These are phyloP conservation scores for Paramormyrops hopkinsi DNA, from an alignment of 2,797 vertebrate genomes.

Conservation along the genomic window DNA sequence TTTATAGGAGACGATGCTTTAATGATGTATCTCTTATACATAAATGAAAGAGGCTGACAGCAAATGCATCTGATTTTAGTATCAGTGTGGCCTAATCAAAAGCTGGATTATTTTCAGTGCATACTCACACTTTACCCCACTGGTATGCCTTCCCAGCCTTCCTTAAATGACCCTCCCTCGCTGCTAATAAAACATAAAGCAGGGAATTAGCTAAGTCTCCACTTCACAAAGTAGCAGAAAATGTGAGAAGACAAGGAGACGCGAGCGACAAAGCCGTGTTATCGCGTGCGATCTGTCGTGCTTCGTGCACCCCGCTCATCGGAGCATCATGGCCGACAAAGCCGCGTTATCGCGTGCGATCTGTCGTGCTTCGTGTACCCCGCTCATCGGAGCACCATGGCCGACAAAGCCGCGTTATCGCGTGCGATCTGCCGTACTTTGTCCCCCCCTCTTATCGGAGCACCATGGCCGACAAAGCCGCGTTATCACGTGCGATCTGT, in stretches of 20 bases:
- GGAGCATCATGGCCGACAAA: conserved; percentile 17
- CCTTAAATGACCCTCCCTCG: conserved; percentile 43
- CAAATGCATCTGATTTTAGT: background rate
- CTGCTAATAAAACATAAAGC: conserved; percentile 53
- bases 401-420: conserved; percentile 48
- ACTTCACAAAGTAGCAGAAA: conserved; percentile 36
- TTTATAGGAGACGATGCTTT: background rate
- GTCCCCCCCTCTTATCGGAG: conserved; percentile 49
- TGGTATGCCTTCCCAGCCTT: background rate
- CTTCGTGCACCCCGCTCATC: too few relatives aligned
- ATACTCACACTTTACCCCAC: conserved; percentile 51
- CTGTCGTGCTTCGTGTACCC: conserved; percentile 50
- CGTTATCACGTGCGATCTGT: conserved; percentile 41
- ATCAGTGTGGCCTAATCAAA: conserved; percentile 45
- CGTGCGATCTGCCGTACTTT: conserved; percentile 44
- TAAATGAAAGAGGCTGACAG: background rate
- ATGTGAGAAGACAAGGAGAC: conserved; percentile 33
- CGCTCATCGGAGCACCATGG: conserved; percentile 47
- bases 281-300: background rate
- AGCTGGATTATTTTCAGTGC: conserved; percentile 39
- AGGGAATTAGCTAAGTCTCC: conserved; percentile 47
- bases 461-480: conserved; percentile 45
- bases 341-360: conserved; percentile 41
- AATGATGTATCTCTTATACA: background rate
- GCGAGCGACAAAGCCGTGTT: conserved; percentile 30